Evolutionary conservation across 2,888 invertebrate genomes (phyloP).

Genomic region (Epinotia brunnichana): DNA sequence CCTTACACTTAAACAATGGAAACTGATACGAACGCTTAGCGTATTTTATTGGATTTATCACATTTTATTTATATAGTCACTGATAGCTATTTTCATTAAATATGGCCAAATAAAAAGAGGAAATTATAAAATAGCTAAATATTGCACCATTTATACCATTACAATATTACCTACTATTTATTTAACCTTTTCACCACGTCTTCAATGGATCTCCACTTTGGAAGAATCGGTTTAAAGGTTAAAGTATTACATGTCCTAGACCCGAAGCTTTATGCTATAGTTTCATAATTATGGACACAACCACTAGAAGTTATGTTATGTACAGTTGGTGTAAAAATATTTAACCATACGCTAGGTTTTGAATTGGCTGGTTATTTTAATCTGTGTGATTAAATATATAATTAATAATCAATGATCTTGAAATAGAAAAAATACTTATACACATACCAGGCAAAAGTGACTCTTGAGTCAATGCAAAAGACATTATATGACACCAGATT

Average conservation of each 20-base stretch:
- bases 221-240: background rate
- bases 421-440: too few relatives aligned
- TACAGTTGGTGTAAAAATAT: conserved; percentile 46
- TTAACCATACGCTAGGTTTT: background rate
- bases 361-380: too few relatives aligned
- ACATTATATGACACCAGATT: too few relatives aligned
- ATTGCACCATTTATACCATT: conserved; percentile 24
- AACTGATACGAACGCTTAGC: conserved; percentile 16
- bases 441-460: too few relatives aligned
- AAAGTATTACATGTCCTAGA: background rate
- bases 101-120: conserved; percentile 28
- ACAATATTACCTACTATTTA: background rate
- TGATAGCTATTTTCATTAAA: conserved; percentile 4
- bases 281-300: conserved; percentile 59
- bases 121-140: conserved; percentile 16
- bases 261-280: background rate
- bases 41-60: conserved; percentile 32
- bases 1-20: conserved; percentile 17
- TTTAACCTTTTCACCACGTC: background rate
- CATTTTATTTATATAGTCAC: conserved; percentile 27
- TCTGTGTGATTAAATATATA: too few relatives aligned
- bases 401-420: too few relatives aligned
- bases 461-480: too few relatives aligned
- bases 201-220: background rate
- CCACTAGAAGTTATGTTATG: conserved; percentile 61